Conservation (phyloP, 2,113 vertebrate genomes). For the Oreochromis tanganicae region DNA sequence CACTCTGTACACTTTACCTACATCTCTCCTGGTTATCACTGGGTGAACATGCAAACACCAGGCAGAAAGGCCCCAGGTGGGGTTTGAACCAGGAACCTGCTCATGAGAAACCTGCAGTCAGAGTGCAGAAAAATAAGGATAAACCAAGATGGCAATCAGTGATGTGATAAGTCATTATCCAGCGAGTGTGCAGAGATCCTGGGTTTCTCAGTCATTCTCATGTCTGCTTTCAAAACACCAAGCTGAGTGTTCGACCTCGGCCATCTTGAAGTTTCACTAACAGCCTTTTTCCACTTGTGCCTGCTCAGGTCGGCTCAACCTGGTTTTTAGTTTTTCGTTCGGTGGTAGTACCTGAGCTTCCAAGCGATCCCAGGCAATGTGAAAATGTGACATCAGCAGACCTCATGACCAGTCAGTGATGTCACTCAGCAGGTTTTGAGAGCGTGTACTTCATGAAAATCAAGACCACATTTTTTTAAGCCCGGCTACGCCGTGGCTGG, state of each 20-base stretch:
- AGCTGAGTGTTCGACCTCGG: neutral
- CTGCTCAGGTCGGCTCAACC: too few relatives aligned
- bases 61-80: neutral
- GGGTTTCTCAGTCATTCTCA: neutral
- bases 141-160: neutral
- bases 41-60: neutral
- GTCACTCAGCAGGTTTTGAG: neutral
- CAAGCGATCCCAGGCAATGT: too few relatives aligned
- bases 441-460: neutral
- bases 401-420: neutral
- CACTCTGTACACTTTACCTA: neutral
- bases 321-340: too few relatives aligned
- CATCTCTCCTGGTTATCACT: neutral
- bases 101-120: neutral
- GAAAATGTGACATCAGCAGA: neutral
- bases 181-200: neutral
- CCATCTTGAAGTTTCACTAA: neutral
- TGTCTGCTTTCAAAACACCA: neutral
- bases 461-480: neutral
- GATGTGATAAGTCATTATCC: neutral
- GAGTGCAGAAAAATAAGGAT: rapidly evolving
- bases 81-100: neutral
- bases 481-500: rapidly evolving
- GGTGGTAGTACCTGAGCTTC: too few relatives aligned
- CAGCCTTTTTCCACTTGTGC: too few relatives aligned